phyloP scores from a whole-genome alignment of 1,140 invertebrate species.

The Plectrocnemia conspersa region DNA sequence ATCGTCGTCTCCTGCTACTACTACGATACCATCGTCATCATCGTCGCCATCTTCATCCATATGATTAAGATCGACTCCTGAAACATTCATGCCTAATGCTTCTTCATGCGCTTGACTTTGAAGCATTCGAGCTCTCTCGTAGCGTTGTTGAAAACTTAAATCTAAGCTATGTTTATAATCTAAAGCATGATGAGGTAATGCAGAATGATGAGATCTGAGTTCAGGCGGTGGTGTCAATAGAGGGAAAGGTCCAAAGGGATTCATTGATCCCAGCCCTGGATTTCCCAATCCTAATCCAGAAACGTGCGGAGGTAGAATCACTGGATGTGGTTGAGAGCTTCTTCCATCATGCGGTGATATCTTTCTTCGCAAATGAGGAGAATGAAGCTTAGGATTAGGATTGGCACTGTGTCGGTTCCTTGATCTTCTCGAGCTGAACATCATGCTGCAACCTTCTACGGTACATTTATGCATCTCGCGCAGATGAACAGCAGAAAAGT shows the following conservation, averaged over 20 bases:
- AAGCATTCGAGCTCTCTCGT: slow-evolving; percentile 44
- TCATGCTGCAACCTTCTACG: slow-evolving; percentile 98
- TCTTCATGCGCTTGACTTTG: slow-evolving; percentile 45
- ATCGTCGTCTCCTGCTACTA: slow-evolving; percentile 59
- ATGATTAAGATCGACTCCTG: slow-evolving; percentile 32
- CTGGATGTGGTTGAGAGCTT: slow-evolving; percentile 77
- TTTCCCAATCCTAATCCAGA: slow-evolving; percentile 50
- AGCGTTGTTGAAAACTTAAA: slow-evolving; percentile 48
- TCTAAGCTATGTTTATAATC: slow-evolving; percentile 67
- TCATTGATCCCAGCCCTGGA: slow-evolving; percentile 61
- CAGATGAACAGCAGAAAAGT: slow-evolving; percentile 97
- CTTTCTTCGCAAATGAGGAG: slow-evolving; percentile 85
- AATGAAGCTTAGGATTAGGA: slow-evolving; percentile 97
- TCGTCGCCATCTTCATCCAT: slow-evolving; percentile 47
- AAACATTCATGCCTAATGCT: slow-evolving; percentile 31
- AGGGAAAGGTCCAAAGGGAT: slow-evolving; percentile 71
- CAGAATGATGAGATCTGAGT: slow-evolving; percentile 55
- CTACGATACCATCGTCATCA: slow-evolving; percentile 59
- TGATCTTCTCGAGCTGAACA: slow-evolving; percentile 95
- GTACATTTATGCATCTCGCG: slow-evolving; percentile 99
- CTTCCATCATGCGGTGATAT: slow-evolving; percentile 90
- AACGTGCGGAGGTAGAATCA: slow-evolving; percentile 68
- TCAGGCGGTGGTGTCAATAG: slow-evolving; percentile 70
- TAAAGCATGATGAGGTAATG: slow-evolving; percentile 47
- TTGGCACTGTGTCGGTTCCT: slow-evolving; percentile 96